phyloP scores from a whole-genome alignment of 2,113 vertebrate species.

The Gila orcuttii region DNA sequence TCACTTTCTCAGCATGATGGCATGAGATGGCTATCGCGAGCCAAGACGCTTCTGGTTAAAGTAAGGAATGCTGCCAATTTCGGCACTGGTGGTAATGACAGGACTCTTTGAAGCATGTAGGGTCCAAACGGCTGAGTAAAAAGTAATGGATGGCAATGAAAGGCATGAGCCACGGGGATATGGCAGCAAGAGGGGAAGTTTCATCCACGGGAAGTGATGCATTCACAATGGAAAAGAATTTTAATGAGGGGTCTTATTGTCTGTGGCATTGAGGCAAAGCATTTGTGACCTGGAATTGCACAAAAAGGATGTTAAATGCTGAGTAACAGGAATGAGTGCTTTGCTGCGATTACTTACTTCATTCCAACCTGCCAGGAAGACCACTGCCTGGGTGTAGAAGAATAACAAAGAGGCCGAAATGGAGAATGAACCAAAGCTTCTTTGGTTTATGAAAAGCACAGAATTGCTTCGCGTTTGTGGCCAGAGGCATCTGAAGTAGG shows the following conservation, averaged over 20 bases:
- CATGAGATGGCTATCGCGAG: constrained; percentile 23
- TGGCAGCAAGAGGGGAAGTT: constrained; percentile 44
- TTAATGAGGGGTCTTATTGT: constrained; percentile 58
- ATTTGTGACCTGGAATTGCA: constrained; percentile 33
- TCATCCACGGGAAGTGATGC: constrained; percentile 44
- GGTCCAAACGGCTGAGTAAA: constrained; percentile 28
- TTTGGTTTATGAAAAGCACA: constrained; percentile 41
- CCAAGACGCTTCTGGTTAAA: constrained; percentile 35
- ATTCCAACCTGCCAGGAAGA: constrained; percentile 26
- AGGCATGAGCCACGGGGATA: constrained; percentile 40
- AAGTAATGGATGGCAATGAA: constrained; percentile 17
- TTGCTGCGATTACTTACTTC: constrained; percentile 33
- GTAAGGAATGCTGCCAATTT: constrained; percentile 34
- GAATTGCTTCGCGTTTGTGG: neutral
- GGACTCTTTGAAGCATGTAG: constrained; percentile 36
- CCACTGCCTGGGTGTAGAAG: constrained; percentile 53
- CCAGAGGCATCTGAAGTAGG: constrained; percentile 38
- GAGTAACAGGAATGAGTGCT: constrained; percentile 39
- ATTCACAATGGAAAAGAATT: constrained; percentile 52
- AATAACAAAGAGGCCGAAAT: neutral
- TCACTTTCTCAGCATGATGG: constrained; percentile 8
- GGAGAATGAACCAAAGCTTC: constrained; percentile 15
- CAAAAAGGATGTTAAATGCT: constrained; percentile 43
- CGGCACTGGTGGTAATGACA: constrained; percentile 20
- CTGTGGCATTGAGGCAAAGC: constrained; percentile 32